Evolutionary conservation across 2,888 invertebrate species (phyloP), one percentile per base, ranked within the genome.

Genomic region (Caradrina kadenii): DNA sequence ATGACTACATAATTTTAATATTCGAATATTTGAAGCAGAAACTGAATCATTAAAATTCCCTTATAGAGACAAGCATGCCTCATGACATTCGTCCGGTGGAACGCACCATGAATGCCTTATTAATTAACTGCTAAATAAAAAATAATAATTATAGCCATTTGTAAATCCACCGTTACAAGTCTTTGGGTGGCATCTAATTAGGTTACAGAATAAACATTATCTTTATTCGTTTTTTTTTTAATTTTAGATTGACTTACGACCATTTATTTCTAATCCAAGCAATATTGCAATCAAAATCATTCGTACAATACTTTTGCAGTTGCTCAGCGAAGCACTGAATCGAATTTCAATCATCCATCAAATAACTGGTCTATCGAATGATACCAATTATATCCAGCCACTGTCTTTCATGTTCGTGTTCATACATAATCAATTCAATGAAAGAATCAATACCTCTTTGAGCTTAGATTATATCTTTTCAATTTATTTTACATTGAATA

Each of bases 381-480:
- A 73, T 68, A 59, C 69, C 69, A 78, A 68, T 63, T 70, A 63
- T 54, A 67, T 45, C n/a, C 35, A 35, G 56, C 60, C 67, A 79
- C 61, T 75, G 68, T 76, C 67, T 79, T 73, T 80, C 76, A 53
- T 55, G 55, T 61, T 60, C 64, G 69, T 66, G 63, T 55, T 69
- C 70, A 79, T 82, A 81, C 80, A 81, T 79, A 82, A 81, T 82
- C 73, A 73, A 82, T 76, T 68, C 26, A 67, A 65, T 59, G 19
- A 63, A 45, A 61, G 60, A 69, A 81, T 76, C 69, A 71, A 79
- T 76, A 62, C 60, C 59, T 53, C 61, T 67, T 19, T 26, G 42
- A 79, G 53, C 69, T 71, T 45, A 55, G 75, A 76, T 75, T 39
- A 61, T 70, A 79, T 81, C 72, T 72, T 61, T 65, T 55, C 60